Base-by-base conservation (phyloP, 2,113 vertebrate genomes). In the Paraplagusia blochii region DNA sequence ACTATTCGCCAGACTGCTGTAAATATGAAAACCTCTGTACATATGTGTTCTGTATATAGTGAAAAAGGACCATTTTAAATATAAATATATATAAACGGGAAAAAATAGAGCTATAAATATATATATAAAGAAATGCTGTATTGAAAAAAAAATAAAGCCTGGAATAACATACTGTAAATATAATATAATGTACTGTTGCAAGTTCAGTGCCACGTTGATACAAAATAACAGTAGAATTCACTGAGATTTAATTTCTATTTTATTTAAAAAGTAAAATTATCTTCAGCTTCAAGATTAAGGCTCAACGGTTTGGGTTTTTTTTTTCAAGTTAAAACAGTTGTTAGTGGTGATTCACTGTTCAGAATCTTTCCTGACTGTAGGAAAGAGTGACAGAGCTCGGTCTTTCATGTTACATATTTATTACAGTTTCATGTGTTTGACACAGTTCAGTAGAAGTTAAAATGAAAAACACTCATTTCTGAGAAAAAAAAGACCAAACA, bases 11-110 rank as follows among this genome's bases (percentile, higher is more conserved):
- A 74, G 64, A 80, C 80, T 66, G 68, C 33, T 85, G 86, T 85
- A 85, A 76, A 84, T 86, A 82, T 22, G 6, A 14, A 53, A 47
- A 17, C 63, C 11, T 73, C 63, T 85, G 79, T 82, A 82, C 61
- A 82, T 72, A 77, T 19, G 15, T 74, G 81, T 51, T 66, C 29
- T 84, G 84, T 86, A 85, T 69, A 87, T 85, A 88, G 40, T 42
- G 66, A 69, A 44, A 47, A 45, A 51, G 49, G 67, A 50, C 76
- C 22, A 48, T 62, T 71, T 49, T 19, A 62, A 57, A 73, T 76
- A 73, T 74, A 82, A 66, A 82, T 56, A 65, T 19, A 82, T 50
- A 68, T 15, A 76, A 11, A 63, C 0, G 33, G 19, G 33, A 14
- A 49, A 29, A 70, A n/a, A 57, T n/a, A 44, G 50, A 67, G 14